Percentiles rank a stretch among this genome's conserved stretches.
Conservation (phyloP, 2,888 invertebrate genomes). For the Nymphalis c-album region DNA sequence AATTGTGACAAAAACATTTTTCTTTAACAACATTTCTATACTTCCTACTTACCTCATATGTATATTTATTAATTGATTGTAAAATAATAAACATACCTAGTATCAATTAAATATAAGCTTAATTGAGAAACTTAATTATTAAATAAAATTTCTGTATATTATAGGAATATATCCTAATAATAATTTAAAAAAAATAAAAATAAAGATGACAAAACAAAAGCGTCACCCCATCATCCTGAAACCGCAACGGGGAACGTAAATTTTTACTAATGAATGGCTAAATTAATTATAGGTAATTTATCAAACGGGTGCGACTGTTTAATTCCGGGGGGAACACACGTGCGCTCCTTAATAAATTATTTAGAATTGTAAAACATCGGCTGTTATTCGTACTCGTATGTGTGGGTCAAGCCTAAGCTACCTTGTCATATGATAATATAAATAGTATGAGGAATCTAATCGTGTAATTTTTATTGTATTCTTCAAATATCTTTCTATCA, state of each 20-base stretch:
- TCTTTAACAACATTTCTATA: no score
- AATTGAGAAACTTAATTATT: no score
- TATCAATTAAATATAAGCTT: no score
- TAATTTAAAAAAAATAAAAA: background rate
- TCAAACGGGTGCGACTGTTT: slow-evolving; percentile 39
- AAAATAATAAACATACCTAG: no score
- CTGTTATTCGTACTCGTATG: background rate
- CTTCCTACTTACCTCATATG: no score
- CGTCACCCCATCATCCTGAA: background rate
- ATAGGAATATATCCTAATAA: no score
- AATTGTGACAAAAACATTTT: no score
- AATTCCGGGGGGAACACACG: slow-evolving; percentile 34
- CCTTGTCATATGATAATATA: background rate
- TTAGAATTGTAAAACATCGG: slow-evolving; percentile 27
- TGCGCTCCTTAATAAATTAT: slow-evolving; percentile 34
- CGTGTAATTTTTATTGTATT: no score
- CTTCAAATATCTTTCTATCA: no score
- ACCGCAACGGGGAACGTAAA: slow-evolving; percentile 5
- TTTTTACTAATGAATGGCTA: slow-evolving; percentile 35
- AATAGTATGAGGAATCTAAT: background rate
- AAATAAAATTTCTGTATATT: no score
- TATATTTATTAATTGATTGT: no score
- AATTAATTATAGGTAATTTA: slow-evolving; percentile 43
- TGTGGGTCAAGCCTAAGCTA: background rate
- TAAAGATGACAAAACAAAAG: slow-evolving; percentile 5